These are phyloP conservation scores for Dasypolia templi DNA, from an alignment of 2,888 invertebrate species.

Conservation along the genomic window DNA sequence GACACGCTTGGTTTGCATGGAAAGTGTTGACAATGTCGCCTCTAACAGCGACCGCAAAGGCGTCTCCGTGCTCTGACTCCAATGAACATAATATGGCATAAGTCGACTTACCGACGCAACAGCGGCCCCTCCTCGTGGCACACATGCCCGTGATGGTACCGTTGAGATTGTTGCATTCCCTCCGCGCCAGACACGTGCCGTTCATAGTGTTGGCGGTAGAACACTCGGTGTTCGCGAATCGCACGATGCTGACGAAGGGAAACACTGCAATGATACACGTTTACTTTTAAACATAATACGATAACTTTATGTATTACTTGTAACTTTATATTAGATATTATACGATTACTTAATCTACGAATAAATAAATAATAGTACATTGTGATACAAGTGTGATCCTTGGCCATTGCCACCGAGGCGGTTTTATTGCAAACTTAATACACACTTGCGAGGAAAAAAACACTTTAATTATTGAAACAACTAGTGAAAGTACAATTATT, in stretches of 20 bases:
- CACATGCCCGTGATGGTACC: constrained; percentile 94
- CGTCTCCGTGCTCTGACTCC: not conserved
- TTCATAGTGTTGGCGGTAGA: constrained; percentile 91
- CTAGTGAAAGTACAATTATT: no score
- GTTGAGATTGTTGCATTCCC: constrained; percentile 93
- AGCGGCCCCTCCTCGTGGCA: constrained; percentile 94
- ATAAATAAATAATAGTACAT: no score
- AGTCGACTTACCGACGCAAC: constrained; percentile 93
- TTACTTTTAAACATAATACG: not conserved
- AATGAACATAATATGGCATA: not conserved
- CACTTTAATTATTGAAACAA: no score
- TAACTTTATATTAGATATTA: not conserved
- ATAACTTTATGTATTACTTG: not conserved
- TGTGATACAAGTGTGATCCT: no score
- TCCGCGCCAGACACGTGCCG: constrained; percentile 94
- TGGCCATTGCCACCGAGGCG: no score
- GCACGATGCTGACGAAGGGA: constrained; percentile 94
- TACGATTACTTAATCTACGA: not conserved
- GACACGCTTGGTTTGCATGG: not conserved
- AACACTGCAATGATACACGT: constrained; percentile 84
- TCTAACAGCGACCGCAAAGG: not conserved
- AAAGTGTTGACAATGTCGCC: not conserved
- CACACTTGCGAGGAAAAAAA: no score
- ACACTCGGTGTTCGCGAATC: constrained; percentile 94
- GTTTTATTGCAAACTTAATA: no score